These are phyloP conservation scores for Cirrhinus molitorella DNA, from an alignment of 2,797 vertebrate species.

Conservation along the genomic window DNA sequence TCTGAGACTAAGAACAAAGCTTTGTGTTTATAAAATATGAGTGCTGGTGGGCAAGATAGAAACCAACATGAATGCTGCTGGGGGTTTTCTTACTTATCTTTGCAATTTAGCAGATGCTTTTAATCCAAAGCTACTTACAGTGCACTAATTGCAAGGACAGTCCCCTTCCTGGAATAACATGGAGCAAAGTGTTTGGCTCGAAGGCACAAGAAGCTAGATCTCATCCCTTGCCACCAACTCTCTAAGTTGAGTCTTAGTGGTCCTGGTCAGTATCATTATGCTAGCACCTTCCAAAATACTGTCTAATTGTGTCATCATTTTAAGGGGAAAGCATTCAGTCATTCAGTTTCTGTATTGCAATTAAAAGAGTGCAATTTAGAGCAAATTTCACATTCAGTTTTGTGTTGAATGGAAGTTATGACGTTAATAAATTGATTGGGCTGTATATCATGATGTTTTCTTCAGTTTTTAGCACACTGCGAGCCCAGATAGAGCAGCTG, in stretches of 20 bases:
- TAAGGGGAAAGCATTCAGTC: not conserved
- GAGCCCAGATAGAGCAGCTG: not conserved
- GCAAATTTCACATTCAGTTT: not conserved
- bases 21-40: slow-evolving; percentile 38
- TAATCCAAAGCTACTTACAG: slow-evolving; percentile 47
- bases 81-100: slow-evolving; percentile 44
- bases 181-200: slow-evolving; percentile 42
- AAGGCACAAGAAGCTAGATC: slow-evolving; percentile 17
- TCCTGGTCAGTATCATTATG: not conserved
- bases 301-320: not conserved
- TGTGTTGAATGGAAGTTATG: not conserved
- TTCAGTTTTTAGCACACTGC: not conserved
- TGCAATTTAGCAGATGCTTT: slow-evolving; percentile 51
- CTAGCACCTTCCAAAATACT: not conserved
- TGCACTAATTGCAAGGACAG: slow-evolving; percentile 42
- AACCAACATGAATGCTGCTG: slow-evolving; percentile 39
- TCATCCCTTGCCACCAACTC: slow-evolving; percentile 14
- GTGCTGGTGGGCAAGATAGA: slow-evolving; percentile 15
- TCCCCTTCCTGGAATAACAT: slow-evolving; percentile 24
- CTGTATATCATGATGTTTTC: not conserved
- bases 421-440: not conserved
- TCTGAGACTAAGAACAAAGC: slow-evolving; percentile 42
- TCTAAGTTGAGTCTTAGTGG: not conserved
- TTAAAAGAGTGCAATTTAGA: not conserved
- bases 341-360: not conserved